These are phyloP conservation scores for Serranochromis macrocephalus DNA, from an alignment of 2,113 vertebrate species.

Conservation along the genomic window DNA sequence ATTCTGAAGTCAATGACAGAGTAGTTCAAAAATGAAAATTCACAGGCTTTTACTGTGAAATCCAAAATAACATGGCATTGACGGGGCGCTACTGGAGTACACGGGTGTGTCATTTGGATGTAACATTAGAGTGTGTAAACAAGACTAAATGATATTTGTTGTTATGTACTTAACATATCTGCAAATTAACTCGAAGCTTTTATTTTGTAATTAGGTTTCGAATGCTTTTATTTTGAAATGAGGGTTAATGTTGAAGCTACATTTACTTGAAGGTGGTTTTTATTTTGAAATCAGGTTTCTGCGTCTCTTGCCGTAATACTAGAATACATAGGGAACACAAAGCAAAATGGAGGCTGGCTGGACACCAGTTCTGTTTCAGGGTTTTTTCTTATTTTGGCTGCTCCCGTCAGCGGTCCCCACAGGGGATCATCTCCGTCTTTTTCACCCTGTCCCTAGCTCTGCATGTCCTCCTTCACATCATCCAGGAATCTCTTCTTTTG, in stretches of 20 bases:
- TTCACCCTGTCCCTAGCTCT: neutral
- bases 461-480: neutral
- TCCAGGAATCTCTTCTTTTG: neutral
- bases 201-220: neutral
- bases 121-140: neutral
- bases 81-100: neutral
- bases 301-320: neutral
- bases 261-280: rapidly evolving
- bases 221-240: neutral
- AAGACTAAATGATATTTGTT: neutral
- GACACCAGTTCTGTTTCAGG: neutral
- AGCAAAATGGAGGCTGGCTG: neutral
- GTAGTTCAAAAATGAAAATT: neutral
- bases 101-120: neutral
- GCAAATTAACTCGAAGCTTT: neutral
- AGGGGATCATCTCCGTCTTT: neutral
- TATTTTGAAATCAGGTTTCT: neutral
- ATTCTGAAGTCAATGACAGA: neutral
- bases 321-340: neutral
- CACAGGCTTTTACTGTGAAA: neutral
- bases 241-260: neutral
- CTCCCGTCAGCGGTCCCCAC: neutral
- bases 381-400: neutral
- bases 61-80: neutral
- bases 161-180: neutral